Evolutionary conservation across 2,888 invertebrate genomes (phyloP), one percentile per base, ranked within the genome.

Genomic region (Chromoteleia sp.): DNA sequence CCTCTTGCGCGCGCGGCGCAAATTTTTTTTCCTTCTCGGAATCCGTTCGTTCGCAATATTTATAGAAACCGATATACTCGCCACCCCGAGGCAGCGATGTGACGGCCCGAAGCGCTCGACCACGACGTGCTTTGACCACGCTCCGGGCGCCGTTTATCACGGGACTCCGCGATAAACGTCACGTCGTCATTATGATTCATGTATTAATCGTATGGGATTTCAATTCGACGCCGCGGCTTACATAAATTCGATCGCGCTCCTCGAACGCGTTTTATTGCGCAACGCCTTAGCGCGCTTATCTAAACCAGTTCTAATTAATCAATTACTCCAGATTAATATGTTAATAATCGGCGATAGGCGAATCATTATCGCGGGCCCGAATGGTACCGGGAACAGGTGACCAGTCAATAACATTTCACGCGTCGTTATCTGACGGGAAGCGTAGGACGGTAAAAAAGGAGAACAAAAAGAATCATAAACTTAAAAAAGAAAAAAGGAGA

Each of bases 1-100:
- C 43, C 68, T 80, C 76, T 63, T 63, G 68, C 77, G 39, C 68
- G 56, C 36, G 63, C 61, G 39, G 54, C 39, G 33, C 73, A 63
- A 71, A 77, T 81, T 80, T 73, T 84, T 84, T 85, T 84, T 83
- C 80, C 74, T 84, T 85, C 84, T 80, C 43, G 83, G 85, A 86
- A 84, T 84, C 76, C 82, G 80, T 68, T 84, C 63, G 80, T 50
- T 80, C 82, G 84, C 85, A 85, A 87, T 87, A 87, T 87, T 87
- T 87, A 85, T 87, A 87, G 85, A 86, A 84, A 83, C 80, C 84
- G 85, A 86, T 86, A 84, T 76, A 68, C 63, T 65, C 61, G 65
- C 70, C 76, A 67, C 75, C 59, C 61, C 76, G 65, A 48, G 56
- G 29, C 65, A 15, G 45, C 65, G 36, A 45, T 54, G 63, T 68